Evolutionary conservation across 2,888 invertebrate genomes (phyloP), one percentile per base, ranked within the genome.

Genomic region (Scaptomyza tumidula): DNA sequence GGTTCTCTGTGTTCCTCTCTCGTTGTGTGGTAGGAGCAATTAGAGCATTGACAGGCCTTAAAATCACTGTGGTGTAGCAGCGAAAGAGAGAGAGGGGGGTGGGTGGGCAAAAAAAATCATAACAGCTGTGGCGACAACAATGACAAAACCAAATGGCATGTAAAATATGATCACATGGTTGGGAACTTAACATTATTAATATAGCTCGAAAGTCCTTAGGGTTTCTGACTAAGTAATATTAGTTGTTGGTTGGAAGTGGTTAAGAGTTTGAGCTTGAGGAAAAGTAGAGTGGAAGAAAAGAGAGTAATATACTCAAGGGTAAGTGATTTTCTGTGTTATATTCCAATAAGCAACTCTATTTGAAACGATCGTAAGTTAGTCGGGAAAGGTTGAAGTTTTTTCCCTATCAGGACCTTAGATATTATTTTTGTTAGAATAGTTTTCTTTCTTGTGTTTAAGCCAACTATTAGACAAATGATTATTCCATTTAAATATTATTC

Each of bases 1-100:
- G 63, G 59, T 45, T 62, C 63, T 88, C 33, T 11, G 10, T 39
- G 39, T 39, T 39, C 39, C 7, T 14, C 39, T 7, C 3, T n/a
- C n/a, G n/a, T n/a, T 41, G 82, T 41, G 82, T 83, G 88, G 83
- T 88, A 86, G 87, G 83, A 83, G 88, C 83, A 83, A 83, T 83
- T 83, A 83, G 88, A 88, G 77, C 84, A 83, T 80, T 88, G 83
- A 88, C 83, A 83, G 83, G 77, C 84, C 83, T 70, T 74, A 45
- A 69, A 83, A 72, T 53, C 50, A 46, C 52, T 39, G 33, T 39
- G 54, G 14, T 14, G 41, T 27, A 24, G 19, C 10, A 1, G 11
- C n/a, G 13, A 46, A 10, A 39, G 29, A 29, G 13, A 19, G 37
- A 6, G 53, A 10, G 16, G 7, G 13, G 13, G 31, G 13, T 3